phyloP scores from a whole-genome alignment of 2,797 vertebrate species.

The Rallus crepitans region DNA sequence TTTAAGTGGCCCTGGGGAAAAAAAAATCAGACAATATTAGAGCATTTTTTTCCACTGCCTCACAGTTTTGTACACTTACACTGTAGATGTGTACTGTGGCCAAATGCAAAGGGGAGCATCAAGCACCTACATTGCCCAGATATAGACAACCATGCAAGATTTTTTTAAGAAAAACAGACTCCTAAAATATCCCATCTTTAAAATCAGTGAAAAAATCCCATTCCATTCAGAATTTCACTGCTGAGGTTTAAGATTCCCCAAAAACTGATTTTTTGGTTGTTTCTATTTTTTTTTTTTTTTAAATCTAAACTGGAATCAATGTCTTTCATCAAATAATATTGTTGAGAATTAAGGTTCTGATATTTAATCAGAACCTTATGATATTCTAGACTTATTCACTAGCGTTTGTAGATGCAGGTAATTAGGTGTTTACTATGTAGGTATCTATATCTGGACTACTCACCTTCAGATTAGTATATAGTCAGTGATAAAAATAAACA shows the following conservation, averaged over 20 bases:
- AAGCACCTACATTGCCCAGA: neutral
- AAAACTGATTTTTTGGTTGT: neutral
- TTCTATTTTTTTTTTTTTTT: too few relatives aligned
- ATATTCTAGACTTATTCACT: neutral
- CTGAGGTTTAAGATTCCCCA: neutral
- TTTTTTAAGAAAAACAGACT: neutral
- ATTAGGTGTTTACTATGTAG: neutral
- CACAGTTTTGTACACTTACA: neutral
- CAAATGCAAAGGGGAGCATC: neutral
- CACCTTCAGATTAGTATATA: neutral
- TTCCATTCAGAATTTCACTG: neutral
- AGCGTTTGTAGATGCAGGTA: neutral
- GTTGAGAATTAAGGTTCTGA: neutral
- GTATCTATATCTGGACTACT: neutral
- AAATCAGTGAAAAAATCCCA: neutral
- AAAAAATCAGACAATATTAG: neutral
- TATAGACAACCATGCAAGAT: accelerated
- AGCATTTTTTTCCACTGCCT: neutral
- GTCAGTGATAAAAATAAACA: neutral
- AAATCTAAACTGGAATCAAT: neutral
- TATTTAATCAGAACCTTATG: neutral
- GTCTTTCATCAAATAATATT: neutral
- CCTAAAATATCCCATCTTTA: neutral
- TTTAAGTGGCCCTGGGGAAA: neutral
- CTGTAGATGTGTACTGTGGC: neutral